A percentile compares a stretch with the other conserved stretches of the same genome.
These are phyloP conservation scores for Melanaphis sacchari DNA, from an alignment of 1,140 invertebrate species.

Conservation along the genomic window DNA sequence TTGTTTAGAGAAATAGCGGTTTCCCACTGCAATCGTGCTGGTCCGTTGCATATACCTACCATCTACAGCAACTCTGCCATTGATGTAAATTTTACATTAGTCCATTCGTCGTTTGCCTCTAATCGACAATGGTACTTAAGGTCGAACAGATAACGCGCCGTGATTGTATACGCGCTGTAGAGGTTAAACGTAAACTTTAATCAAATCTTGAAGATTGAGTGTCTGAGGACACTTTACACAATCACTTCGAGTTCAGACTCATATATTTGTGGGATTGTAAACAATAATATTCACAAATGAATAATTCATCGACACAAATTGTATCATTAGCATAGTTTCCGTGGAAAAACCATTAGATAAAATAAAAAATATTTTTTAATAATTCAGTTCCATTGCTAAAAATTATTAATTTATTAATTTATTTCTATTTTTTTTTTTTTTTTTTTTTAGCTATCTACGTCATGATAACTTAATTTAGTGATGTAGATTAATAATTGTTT, in stretches of 20 bases:
- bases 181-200: background rate
- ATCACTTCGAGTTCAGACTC: background rate
- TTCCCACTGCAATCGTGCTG: background rate
- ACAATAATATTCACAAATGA: background rate
- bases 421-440: no score
- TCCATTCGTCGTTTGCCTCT: background rate
- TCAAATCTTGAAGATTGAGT: background rate
- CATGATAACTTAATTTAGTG: background rate
- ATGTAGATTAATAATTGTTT: background rate
- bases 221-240: background rate
- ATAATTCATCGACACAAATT: background rate
- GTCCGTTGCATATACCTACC: background rate
- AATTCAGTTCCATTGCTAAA: background rate
- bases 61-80: background rate
- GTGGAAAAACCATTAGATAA: background rate
- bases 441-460: no score
- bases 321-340: background rate
- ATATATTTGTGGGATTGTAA: background rate
- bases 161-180: background rate
- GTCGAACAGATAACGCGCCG: background rate
- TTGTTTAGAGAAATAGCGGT: slow-evolving; percentile 22
- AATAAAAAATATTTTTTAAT: background rate
- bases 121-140: background rate
- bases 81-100: background rate
- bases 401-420: background rate